These are phyloP conservation scores for Picus viridis DNA, from an alignment of 2,797 vertebrate genomes.

Conservation along the genomic window DNA sequence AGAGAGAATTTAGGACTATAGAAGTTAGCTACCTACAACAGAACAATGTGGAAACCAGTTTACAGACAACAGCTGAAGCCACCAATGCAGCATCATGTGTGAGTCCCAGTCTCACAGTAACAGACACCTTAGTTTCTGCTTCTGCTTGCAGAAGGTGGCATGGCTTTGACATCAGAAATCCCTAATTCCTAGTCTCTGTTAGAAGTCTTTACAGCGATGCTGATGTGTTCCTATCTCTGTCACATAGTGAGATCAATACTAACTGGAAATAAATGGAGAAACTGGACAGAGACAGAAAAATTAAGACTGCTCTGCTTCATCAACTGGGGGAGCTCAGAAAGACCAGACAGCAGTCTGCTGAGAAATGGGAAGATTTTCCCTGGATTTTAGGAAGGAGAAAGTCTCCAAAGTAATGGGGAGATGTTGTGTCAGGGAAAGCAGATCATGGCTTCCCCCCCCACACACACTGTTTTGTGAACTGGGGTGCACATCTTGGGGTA, in stretches of 20 bases:
- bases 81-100: neutral
- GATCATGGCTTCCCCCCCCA: neutral
- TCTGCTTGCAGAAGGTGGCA: neutral
- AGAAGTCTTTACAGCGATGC: neutral
- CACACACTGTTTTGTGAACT: neutral
- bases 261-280: slow-evolving; percentile 1
- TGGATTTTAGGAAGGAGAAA: neutral
- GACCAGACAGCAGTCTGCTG: neutral
- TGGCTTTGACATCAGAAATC: neutral
- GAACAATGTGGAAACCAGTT: neutral
- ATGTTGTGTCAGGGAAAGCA: neutral
- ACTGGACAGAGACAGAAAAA: neutral
- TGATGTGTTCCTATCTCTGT: fast-evolving
- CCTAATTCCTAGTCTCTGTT: neutral
- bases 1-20: neutral
- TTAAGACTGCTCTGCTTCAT: neutral
- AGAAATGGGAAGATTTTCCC: neutral
- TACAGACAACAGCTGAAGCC: neutral
- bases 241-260: fast-evolving
- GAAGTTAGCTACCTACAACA: neutral
- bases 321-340: neutral
- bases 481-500: neutral
- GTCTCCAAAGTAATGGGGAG: neutral
- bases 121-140: neutral
- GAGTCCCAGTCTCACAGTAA: neutral